Evolutionary conservation across 2,888 invertebrate species (phyloP).

Genomic region (Cheilosia soror): DNA sequence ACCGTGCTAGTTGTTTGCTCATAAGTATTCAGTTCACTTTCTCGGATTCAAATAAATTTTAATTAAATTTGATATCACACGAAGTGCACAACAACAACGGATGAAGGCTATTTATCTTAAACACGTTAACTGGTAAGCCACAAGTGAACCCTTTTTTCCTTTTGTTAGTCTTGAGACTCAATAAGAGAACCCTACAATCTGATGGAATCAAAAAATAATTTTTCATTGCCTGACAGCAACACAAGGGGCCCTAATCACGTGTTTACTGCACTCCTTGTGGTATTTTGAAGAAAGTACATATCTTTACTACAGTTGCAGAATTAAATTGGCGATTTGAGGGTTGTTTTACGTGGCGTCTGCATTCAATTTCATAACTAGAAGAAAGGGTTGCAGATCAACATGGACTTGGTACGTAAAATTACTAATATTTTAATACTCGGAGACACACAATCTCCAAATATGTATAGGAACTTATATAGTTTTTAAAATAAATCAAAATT

Average conservation of each 20-base stretch:
- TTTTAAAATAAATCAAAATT: constrained; percentile 63
- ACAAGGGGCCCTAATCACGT: constrained; percentile 73
- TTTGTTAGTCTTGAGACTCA: constrained; percentile 67
- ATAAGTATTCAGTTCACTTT: constrained; percentile 75
- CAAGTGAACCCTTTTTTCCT: constrained; percentile 72
- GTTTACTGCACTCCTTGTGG: constrained; percentile 45
- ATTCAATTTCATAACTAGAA: not conserved
- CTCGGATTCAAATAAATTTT: constrained; percentile 72
- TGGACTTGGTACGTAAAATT: not conserved
- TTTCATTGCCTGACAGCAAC: constrained; percentile 74
- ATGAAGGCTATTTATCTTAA: constrained; percentile 74
- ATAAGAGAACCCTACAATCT: constrained; percentile 65
- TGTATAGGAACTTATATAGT: not conserved
- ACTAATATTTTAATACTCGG: not conserved
- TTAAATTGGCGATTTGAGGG: constrained; percentile 31
- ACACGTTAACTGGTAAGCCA: constrained; percentile 75
- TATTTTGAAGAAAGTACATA: constrained; percentile 21
- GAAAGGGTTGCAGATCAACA: not conserved
- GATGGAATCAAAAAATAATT: constrained; percentile 76
- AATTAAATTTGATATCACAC: constrained; percentile 75
- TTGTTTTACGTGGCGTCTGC: not conserved
- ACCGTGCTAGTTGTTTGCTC: constrained; percentile 64
- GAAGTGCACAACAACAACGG: constrained; percentile 73
- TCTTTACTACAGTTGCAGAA: constrained; percentile 14
- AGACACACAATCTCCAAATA: not conserved